Base-by-base conservation (phyloP, 2,888 invertebrate genomes). In the Acanthopleura granulata region DNA sequence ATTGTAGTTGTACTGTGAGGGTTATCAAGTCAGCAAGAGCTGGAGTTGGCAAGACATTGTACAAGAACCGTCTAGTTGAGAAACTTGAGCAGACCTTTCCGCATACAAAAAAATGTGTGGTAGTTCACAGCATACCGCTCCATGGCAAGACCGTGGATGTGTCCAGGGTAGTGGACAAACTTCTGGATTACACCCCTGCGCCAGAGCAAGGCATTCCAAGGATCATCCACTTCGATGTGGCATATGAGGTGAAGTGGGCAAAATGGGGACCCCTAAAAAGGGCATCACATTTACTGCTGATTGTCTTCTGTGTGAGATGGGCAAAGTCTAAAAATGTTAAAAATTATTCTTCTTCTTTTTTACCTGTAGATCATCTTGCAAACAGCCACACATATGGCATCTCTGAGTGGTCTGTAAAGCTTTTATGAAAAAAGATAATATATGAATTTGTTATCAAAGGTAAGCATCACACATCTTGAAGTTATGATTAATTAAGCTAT, bases 11-110 rank as follows among this genome's bases (percentile, higher is more conserved):
- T 40, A 77, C 76, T 72, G 87, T 85, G 3, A 77, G 86, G 50
- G 72, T 86, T 22, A 80, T 87, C 3, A 82, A 81, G 49, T 87
- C 87, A 1, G 78, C 78, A 77, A 77, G 84, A 70, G 83, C 87
- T 6, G 87, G 86, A 11, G 84, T 84, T 49, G 87, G 87, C 0
- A 87, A 87, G 75, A 81, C 82, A 1, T 71, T 86, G 73, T 82
- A 79, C 74, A 83, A 80, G 71, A 74, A 80, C 49, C 77, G 86
- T 50, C 74, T 79, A 73, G 78, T 76, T 4, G 77, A 78, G 74
- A 75, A 83, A 29, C 76, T 85, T 9, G 30, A 66, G 18, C 27
- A 70, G 40, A 61, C 72, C 0, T 62, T 73, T 30, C 50, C 57
- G 11, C 57, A 18, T 14, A 11, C 62, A 40, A 40, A 9, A 40